Evolutionary conservation across 2,888 invertebrate species (phyloP).

Genomic region (Euplexia lucipara): DNA sequence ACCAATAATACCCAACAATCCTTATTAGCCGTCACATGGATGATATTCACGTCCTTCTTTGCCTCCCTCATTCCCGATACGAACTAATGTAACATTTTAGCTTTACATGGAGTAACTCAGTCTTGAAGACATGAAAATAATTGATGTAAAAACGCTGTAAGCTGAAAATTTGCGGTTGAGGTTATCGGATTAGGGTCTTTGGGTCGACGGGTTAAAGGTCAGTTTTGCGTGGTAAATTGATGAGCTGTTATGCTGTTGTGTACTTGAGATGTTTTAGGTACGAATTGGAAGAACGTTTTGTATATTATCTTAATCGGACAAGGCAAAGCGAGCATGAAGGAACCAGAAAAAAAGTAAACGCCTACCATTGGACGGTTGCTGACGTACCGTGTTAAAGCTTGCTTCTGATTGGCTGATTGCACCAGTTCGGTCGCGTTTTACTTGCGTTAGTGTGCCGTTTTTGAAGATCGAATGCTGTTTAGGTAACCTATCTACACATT

Average conservation of each 20-base stretch:
- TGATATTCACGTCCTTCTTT: constrained; percentile 98
- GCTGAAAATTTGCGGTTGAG: constrained; percentile 37
- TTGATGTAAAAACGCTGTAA: constrained; percentile 50
- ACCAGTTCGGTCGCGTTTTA: neutral
- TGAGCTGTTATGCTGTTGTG: constrained; percentile 1
- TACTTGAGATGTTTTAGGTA: neutral
- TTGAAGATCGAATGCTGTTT: too few relatives aligned
- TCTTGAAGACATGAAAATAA: constrained; percentile 58
- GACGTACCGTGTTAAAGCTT: neutral
- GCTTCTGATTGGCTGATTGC: constrained; percentile 7
- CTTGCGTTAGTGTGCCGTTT: too few relatives aligned
- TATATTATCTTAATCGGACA: constrained; percentile 11
- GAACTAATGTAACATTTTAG: constrained; percentile 77
- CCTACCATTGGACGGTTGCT: constrained; percentile 10
- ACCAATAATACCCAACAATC: constrained; percentile 75
- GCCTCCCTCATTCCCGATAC: constrained; percentile 98
- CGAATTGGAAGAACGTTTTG: neutral
- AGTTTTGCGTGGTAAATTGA: constrained; percentile 8
- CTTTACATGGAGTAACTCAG: constrained; percentile 30
- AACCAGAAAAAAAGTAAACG: neutral
- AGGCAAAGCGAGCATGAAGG: neutral
- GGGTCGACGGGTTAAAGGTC: neutral
- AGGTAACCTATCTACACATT: too few relatives aligned
- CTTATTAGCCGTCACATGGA: constrained; percentile 95
- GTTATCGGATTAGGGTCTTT: neutral